Evolutionary conservation across 2,888 invertebrate species (phyloP).

Genomic region (Allygus modestus): DNA sequence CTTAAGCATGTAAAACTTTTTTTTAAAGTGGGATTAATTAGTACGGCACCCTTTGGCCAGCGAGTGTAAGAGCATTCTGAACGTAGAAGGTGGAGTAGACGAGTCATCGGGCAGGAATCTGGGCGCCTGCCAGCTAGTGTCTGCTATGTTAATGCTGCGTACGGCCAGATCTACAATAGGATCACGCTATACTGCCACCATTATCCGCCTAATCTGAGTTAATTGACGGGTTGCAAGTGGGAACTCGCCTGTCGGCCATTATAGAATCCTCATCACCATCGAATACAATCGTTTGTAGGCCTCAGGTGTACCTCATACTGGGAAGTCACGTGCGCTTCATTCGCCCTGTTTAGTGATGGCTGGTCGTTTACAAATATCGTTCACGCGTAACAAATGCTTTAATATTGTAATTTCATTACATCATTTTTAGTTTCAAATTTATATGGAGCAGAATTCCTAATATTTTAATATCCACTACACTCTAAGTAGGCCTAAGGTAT

Average conservation of each 20-base stretch:
- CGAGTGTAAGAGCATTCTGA: background rate
- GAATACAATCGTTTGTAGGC: slow-evolving; percentile 25
- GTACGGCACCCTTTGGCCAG: too few species aligned
- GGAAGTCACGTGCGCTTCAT: background rate
- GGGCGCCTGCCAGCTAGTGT: slow-evolving; percentile 28
- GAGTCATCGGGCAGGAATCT: slow-evolving; percentile 26
- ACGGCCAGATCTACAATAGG: slow-evolving; percentile 43
- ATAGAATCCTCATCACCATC: slow-evolving; percentile 42
- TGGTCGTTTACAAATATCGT: background rate
- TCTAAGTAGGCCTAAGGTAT: too few species aligned
- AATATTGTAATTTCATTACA: too few species aligned
- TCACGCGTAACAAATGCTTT: too few species aligned
- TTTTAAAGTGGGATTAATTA: too few species aligned
- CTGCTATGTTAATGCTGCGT: slow-evolving; percentile 40
- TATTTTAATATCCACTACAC: too few species aligned
- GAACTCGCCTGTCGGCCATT: slow-evolving; percentile 40
- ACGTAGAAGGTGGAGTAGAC: slow-evolving; percentile 17
- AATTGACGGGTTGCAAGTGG: slow-evolving; percentile 51
- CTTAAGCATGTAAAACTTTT: too few species aligned
- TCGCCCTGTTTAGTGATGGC: background rate
- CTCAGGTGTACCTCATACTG: slow-evolving; percentile 14
- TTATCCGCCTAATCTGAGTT: slow-evolving; percentile 57
- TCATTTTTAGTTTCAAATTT: too few species aligned
- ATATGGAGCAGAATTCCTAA: too few species aligned
- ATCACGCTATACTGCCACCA: slow-evolving; percentile 46